Conservation (phyloP, 2,797 vertebrate species). For the Hemibagrus guttatus region DNA sequence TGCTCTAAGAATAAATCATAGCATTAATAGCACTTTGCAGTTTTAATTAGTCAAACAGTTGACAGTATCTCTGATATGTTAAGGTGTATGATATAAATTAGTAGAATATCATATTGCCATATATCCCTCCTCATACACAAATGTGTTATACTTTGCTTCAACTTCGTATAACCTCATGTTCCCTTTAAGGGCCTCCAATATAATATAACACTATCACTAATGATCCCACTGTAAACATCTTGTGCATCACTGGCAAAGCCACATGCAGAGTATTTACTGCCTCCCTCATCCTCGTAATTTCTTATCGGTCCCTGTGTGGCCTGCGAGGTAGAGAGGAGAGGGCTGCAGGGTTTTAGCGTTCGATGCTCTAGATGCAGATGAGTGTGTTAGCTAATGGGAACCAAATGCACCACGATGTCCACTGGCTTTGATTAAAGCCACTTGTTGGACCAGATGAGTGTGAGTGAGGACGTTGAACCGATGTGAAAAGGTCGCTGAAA, state of each 20-base stretch:
- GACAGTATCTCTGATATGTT: background rate
- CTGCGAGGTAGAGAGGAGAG: conserved; percentile 56
- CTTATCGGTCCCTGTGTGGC: conserved; percentile 66
- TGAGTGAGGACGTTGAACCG: conserved; percentile 68
- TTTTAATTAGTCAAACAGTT: background rate
- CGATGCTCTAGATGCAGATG: conserved; percentile 43
- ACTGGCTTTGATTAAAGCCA: conserved; percentile 74
- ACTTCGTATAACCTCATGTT: conserved; percentile 16
- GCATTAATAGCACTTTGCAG: background rate
- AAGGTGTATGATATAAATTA: background rate
- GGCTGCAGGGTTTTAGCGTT: conserved; percentile 32
- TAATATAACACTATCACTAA: conserved; percentile 24
- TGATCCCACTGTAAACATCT: conserved; percentile 37
- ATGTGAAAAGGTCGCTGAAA: conserved; percentile 68
- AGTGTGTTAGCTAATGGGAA: conserved; percentile 73
- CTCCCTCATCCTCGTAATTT: conserved; percentile 65
- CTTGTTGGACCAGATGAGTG: conserved; percentile 59
- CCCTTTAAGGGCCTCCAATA: conserved; percentile 23
- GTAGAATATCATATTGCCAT: background rate
- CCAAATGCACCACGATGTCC: conserved; percentile 73
- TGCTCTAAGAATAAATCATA: background rate
- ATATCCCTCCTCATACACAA: background rate
- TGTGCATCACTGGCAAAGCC: conserved; percentile 20
- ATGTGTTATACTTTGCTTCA: background rate
- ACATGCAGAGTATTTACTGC: conserved; percentile 50